Evolutionary conservation across 2,113 vertebrate genomes (phyloP), one percentile per base, ranked within the genome.

Genomic region (Saccopteryx bilineata): DNA sequence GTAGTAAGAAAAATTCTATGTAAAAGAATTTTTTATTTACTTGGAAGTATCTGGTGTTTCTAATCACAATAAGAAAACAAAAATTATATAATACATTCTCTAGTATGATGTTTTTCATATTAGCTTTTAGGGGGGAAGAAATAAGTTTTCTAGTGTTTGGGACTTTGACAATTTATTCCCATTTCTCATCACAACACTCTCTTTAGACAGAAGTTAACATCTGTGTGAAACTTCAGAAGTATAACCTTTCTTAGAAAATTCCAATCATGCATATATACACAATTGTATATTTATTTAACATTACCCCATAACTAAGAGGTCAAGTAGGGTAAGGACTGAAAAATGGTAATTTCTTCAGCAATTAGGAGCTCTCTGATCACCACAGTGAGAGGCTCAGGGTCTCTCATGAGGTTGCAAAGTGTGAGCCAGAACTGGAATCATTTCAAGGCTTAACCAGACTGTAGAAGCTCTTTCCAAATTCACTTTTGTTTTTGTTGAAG

Each of bases 131-230:
- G 14, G 60, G 60, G 23, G 12, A 26, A 87, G 50, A 83, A 54
- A 13, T 65, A 60, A 28, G n/a, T 52, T 93, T 90, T 46, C 54
- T 54, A 84, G 65, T 46, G 19, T 28, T 84, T 46, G 11, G 87
- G 31, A 48, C 81, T 87, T 97, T 94, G 66, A 94, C 56, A 88
- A 93, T 75, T 80, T 58, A 65, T 84, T 92, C 17, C 52, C 21
- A 58, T 93, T 81, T 89, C 23, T 82, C 33, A 48, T 87, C 21
- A 93, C 31, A 96, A 58, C 0, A 63, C 17, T 63, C 48, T 63
- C 88, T 79, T 94, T 88, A 91, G 63, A 72, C 15, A 92, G 48
- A 54, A 24, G 11, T 83, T 89, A 74, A 69, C 74, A 86, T 78
- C 19, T 58, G 63, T 86, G 46, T 54, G 60, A 91, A 66, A 94